phyloP scores from a whole-genome alignment of 23 tunicate species.

The Styela plicata region DNA sequence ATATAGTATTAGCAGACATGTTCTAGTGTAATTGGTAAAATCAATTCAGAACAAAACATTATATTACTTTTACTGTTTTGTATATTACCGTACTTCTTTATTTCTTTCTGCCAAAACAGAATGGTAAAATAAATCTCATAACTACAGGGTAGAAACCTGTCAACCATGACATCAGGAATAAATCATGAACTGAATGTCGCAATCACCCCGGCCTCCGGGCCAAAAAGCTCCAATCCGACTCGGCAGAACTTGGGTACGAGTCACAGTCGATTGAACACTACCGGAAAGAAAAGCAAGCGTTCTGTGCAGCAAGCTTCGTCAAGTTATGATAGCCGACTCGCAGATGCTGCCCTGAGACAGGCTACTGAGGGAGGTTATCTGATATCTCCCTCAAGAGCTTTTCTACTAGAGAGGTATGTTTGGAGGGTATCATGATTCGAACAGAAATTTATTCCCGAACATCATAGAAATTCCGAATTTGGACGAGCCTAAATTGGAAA shows the following conservation, averaged over 20 bases:
- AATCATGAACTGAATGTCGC: not conserved
- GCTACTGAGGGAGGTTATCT: slow-evolving; percentile 82
- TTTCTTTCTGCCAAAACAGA: too few relatives aligned
- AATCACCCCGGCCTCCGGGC: slow-evolving; percentile 1
- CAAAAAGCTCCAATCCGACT: slow-evolving; percentile 12
- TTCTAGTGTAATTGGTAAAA: too few relatives aligned
- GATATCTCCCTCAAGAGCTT: slow-evolving; percentile 70
- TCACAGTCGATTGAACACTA: not conserved
- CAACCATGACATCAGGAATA: not conserved
- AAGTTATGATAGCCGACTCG: slow-evolving; percentile 43
- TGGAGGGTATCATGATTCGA: too few relatives aligned
- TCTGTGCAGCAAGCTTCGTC: not conserved
- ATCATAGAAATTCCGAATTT: too few relatives aligned
- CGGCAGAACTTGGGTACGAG: not conserved
- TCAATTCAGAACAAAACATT: too few relatives aligned
- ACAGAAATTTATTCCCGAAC: too few relatives aligned
- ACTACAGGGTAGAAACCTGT: too few relatives aligned
- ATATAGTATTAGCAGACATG: too few relatives aligned
- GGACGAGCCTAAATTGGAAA: too few relatives aligned
- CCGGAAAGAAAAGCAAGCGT: not conserved
- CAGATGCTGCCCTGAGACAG: slow-evolving; percentile 81
- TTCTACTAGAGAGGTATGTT: slow-evolving; percentile 50
- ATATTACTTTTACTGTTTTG: too few relatives aligned
- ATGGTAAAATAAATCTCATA: too few relatives aligned
- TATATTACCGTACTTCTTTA: too few relatives aligned